Conservation (phyloP, 2,888 invertebrate species). For the Apamea anceps region DNA sequence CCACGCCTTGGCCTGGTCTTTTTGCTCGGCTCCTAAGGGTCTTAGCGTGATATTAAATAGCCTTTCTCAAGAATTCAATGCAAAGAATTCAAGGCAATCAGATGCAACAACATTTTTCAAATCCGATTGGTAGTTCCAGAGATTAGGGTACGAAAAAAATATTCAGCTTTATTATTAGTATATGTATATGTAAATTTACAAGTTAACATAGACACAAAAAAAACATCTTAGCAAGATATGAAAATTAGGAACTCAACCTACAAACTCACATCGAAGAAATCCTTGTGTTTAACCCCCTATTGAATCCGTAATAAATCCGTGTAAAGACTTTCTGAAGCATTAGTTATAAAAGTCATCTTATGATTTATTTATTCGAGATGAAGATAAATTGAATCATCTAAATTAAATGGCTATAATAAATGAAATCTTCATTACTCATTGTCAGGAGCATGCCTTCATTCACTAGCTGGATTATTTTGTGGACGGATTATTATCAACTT, state of each 20-base stretch:
- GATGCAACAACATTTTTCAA: background rate
- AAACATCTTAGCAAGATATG: background rate
- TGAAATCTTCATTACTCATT: slow-evolving; percentile 67
- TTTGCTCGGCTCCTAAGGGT: background rate
- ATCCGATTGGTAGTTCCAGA: background rate
- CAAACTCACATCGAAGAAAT: slow-evolving; percentile 1
- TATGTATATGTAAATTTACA: background rate
- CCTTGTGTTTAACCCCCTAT: slow-evolving; percentile 13
- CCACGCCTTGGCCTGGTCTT: background rate
- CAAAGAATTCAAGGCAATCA: no score
- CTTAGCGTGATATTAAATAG: background rate
- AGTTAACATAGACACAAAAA: background rate
- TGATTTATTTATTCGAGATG: slow-evolving; percentile 69
- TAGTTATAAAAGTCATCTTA: slow-evolving; percentile 66
- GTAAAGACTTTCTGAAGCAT: slow-evolving; percentile 56
- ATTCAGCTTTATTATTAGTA: no score
- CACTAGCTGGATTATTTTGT: slow-evolving; percentile 53
- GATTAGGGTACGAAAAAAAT: no score
- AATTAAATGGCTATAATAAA: slow-evolving; percentile 66
- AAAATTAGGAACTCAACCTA: background rate
- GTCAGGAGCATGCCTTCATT: slow-evolving; percentile 57
- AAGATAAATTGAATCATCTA: slow-evolving; percentile 65
- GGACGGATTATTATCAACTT: slow-evolving; percentile 25
- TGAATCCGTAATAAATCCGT: slow-evolving; percentile 51
- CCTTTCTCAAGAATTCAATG: background rate